phyloP scores from a whole-genome alignment of 2,797 vertebrate genomes.

The Darevskia nairensis region DNA sequence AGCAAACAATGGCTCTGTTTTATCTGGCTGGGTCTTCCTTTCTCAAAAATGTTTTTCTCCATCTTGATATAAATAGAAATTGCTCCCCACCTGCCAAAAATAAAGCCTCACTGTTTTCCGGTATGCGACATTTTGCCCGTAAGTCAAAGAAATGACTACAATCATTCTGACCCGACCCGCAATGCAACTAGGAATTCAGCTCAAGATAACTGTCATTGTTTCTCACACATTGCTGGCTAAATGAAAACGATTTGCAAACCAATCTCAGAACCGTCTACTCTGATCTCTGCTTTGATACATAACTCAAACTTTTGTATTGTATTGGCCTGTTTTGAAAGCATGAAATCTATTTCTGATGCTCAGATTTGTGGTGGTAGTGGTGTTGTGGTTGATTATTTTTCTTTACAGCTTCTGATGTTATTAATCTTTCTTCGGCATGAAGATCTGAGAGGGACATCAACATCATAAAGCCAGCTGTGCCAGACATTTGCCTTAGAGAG shows the following conservation, averaged over 20 bases:
- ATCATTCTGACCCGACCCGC: background rate
- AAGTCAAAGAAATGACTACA: constrained; percentile 20
- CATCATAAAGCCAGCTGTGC: constrained; percentile 3
- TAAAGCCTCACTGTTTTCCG: background rate
- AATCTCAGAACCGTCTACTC: constrained; percentile 4
- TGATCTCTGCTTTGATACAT: constrained; percentile 29
- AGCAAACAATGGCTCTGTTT: background rate
- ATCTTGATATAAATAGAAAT: background rate
- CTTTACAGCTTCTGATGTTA: background rate
- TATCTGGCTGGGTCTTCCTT: background rate
- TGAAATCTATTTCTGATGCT: constrained; percentile 22
- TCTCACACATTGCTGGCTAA: constrained; percentile 33
- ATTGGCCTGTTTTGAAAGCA: background rate
- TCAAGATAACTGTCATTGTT: constrained; percentile 41
- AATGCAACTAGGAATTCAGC: constrained; percentile 19
- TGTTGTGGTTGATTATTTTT: background rate
- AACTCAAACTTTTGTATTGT: constrained; percentile 46
- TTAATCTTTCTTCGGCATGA: constrained; percentile 3
- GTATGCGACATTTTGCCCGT: background rate
- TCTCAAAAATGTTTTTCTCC: background rate
- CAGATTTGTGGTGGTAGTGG: constrained; percentile 1
- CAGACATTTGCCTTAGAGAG: background rate
- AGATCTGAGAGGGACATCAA: background rate
- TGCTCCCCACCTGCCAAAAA: background rate
- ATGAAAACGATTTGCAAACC: constrained; percentile 39